Evolutionary conservation across 2,113 vertebrate genomes (phyloP), one percentile per base, ranked within the genome.

Genomic region (Mus spicilegus): DNA sequence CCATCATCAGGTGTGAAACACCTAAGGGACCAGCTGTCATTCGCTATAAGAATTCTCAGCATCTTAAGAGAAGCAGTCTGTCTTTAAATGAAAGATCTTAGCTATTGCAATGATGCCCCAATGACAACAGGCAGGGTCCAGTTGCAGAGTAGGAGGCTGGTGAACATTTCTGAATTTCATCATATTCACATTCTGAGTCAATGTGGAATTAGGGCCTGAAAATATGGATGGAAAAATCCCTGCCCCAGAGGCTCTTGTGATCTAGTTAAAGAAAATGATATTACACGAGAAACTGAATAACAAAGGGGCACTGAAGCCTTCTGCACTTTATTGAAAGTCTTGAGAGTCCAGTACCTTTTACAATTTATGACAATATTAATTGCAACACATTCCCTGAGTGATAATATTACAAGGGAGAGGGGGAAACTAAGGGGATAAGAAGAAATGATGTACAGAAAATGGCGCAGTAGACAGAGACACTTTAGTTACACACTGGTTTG

Each of bases 261-360:
- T 93, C 91, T 42, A 95, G 72, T 94, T 87, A 87, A 94, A 30
- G n/a, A 65, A 95, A 92, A 90, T 10, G 28, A 91, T 93, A 96
- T 91, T 89, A 69, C 56, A 75, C 3, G 67, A 56, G 88, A 93
- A 95, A 91, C 84, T 95, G 93, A 93, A 94, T 84, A 69, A 56
- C 46, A 76, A 89, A 91, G 49, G 86, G 63, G 49, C 42, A 87
- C 28, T 51, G 63, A 49, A 91, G 12, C 42, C 16, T 24, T 33
- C 28, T 4, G 61, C 84, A 14, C 42, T 56, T 89, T 86, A 54
- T 4, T 80, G 39, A 67, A 86, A 19, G 26, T 63, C 69, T 39
- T 82, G 63, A 91, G 54, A 88, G 39, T 80, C n/a, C 11, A 84
- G n/a, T 7, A n/a, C 89, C 56, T 94, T 58, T 42, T 67, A 67